A percentile compares a stretch with the other conserved stretches of the same genome.
These are phyloP conservation scores for Casuarius casuarius DNA, from an alignment of 2,113 vertebrate species.

Conservation along the genomic window DNA sequence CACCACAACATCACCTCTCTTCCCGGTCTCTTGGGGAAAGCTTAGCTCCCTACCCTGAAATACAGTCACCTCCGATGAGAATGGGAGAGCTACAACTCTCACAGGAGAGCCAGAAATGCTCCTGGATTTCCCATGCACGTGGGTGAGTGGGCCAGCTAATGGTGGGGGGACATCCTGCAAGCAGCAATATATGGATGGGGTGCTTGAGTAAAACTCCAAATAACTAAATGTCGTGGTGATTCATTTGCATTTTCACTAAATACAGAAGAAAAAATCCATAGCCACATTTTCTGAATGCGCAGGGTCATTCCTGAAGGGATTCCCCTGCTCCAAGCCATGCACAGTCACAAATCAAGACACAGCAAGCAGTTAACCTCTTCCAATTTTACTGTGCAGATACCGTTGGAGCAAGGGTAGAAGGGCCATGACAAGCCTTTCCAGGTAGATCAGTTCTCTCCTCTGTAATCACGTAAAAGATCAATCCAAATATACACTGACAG, in stretches of 20 bases:
- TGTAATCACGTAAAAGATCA: neutral
- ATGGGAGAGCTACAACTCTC: neutral
- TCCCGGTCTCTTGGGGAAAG: neutral
- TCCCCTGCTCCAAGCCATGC: neutral
- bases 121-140: accelerated
- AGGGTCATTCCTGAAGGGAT: neutral
- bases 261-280: neutral
- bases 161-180: neutral
- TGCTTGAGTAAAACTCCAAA: neutral
- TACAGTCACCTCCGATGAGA: neutral
- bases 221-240: neutral
- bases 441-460: neutral
- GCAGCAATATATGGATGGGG: neutral
- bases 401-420: neutral
- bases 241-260: neutral
- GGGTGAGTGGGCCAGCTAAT: neutral
- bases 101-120: neutral
- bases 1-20: neutral
- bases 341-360: constrained; percentile 18
- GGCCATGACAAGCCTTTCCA: neutral
- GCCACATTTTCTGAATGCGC: neutral
- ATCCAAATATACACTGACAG: constrained; percentile 1
- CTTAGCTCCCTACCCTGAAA: neutral
- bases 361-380: constrained; percentile 5
- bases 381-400: neutral